Conservation (phyloP, 2,113 vertebrate genomes). For the Fulmarus glacialis region DNA sequence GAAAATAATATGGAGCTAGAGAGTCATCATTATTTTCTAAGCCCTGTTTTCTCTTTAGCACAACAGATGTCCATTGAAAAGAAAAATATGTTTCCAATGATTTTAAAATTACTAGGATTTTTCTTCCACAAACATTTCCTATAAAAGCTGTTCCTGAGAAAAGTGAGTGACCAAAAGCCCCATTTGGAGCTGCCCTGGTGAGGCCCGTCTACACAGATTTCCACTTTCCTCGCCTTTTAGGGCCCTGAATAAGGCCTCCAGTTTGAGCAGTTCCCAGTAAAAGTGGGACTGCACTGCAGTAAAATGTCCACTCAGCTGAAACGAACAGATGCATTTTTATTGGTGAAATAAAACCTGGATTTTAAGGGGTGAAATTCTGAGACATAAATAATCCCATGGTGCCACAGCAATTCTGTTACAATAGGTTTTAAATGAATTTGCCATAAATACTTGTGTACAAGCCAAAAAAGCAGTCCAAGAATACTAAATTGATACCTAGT, state of each 20-base stretch:
- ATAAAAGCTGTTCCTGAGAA: not conserved
- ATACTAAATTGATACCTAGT: not conserved
- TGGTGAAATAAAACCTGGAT: not conserved
- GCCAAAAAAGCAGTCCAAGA: not conserved
- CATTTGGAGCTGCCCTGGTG: not conserved
- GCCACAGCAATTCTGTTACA: not conserved
- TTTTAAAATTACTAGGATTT: not conserved
- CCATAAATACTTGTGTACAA: not conserved
- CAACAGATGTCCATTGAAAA: constrained; percentile 37
- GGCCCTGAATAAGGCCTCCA: not conserved
- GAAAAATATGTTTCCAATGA: constrained; percentile 29
- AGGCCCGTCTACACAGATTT: not conserved
- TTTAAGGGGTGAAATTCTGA: not conserved
- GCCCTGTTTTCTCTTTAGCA: constrained; percentile 6
- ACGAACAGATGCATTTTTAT: not conserved
- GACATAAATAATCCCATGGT: not conserved
- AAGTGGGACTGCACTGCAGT: not conserved
- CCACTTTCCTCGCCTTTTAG: not conserved
- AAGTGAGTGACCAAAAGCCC: not conserved
- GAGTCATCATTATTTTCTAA: constrained; percentile 6
- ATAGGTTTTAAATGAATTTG: not conserved
- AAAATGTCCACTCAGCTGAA: not conserved
- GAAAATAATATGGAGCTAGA: not conserved
- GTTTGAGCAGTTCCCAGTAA: not conserved
- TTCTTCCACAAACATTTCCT: not conserved